A percentile compares a stretch with the other conserved stretches of the same genome.
phyloP scores from a whole-genome alignment of 92 coral and sea anemone species.

The Virgularia gustaviana region DNA sequence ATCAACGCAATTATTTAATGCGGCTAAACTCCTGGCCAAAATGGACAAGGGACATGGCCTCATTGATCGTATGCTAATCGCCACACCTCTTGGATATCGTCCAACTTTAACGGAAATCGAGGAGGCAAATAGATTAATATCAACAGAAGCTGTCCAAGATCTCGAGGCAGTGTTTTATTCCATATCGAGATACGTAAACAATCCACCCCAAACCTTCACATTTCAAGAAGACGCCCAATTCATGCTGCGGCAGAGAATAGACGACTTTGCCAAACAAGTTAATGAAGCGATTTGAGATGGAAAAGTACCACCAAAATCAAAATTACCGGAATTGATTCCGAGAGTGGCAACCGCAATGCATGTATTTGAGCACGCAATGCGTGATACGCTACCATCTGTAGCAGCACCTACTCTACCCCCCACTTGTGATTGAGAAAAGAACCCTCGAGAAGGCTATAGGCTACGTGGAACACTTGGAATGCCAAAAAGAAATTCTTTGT shows the following conservation, averaged over 20 bases:
- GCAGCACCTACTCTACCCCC: conserved; percentile 11
- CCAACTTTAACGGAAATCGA: conserved; percentile 54
- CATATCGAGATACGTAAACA: neutral
- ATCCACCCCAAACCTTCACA: neutral
- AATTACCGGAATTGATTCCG: conserved; percentile 42
- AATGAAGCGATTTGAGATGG: conserved; percentile 36
- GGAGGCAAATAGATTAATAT: conserved; percentile 20
- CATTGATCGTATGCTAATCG: conserved; percentile 42
- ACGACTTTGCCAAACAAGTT: conserved; percentile 7
- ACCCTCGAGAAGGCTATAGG: conserved; percentile 40
- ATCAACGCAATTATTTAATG: conserved; percentile 45
- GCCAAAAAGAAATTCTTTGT: conserved; percentile 48
- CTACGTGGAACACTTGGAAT: conserved; percentile 45
- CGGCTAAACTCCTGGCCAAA: conserved; percentile 51
- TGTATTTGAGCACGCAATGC: conserved; percentile 23
- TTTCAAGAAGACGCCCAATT: conserved; percentile 10
- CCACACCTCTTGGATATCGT: conserved; percentile 42
- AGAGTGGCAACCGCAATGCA: conserved; percentile 38
- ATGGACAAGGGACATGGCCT: conserved; percentile 58
- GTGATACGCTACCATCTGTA: conserved; percentile 16
- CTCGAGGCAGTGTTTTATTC: neutral
- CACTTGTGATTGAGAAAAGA: conserved; percentile 11
- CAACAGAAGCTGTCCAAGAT: neutral
- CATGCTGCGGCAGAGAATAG: conserved; percentile 9
- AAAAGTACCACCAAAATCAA: conserved; percentile 37